phyloP scores from a whole-genome alignment of 2,797 vertebrate species.

The Artibeus jamaicensis region DNA sequence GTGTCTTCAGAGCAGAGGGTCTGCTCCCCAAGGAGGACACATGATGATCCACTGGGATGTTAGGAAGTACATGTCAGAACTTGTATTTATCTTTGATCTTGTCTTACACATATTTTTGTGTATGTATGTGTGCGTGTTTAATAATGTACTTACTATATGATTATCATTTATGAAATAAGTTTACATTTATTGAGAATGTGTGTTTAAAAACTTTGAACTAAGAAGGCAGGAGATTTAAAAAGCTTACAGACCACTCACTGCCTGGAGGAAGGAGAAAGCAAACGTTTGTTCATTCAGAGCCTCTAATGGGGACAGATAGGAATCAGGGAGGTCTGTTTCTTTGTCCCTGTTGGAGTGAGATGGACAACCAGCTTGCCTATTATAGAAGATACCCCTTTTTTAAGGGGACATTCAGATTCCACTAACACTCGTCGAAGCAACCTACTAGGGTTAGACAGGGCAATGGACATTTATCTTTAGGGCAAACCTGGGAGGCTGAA shows the following conservation, averaged over 20 bases:
- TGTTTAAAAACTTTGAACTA: neutral
- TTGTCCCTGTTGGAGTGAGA: neutral
- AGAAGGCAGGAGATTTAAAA: neutral
- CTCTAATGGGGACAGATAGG: neutral
- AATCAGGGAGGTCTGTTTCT: neutral
- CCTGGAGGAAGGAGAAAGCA: neutral
- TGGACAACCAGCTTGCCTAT: neutral
- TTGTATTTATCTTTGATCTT: neutral
- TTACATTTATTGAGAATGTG: neutral
- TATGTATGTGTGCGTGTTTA: neutral
- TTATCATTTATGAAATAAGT: neutral
- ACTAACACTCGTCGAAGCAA: neutral
- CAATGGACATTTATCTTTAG: neutral
- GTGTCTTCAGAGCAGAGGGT: neutral
- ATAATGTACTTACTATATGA: neutral
- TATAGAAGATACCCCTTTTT: neutral
- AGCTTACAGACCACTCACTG: neutral
- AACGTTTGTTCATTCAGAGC: neutral
- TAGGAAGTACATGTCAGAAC: neutral
- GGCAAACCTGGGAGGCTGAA: neutral
- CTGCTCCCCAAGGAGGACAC: neutral
- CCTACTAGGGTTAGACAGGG: neutral
- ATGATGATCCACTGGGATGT: neutral
- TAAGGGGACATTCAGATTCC: neutral
- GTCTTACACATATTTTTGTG: neutral